Evolutionary conservation across 1,140 invertebrate genomes (phyloP), one percentile per base, ranked within the genome.

Genomic region (Caenorhabditis inopinata): DNA sequence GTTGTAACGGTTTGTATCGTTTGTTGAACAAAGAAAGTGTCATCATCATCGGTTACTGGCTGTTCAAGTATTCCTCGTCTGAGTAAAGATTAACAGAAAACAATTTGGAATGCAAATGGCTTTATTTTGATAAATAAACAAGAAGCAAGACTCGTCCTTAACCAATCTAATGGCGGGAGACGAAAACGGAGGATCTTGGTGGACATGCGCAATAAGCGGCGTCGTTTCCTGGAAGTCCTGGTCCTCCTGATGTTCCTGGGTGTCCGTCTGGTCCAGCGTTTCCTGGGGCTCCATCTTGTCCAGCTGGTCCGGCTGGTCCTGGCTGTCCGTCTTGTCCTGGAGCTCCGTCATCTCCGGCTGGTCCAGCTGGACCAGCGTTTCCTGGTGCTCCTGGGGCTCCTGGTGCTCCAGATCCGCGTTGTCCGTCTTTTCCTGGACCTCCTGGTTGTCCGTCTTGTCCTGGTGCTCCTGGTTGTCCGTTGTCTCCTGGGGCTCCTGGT

Each of bases 151-250:
- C 32, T 68, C 21, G 32, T 58, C 51, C 32, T 58, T 2, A 58
- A 32, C 51, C 51, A n/a, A 58, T 58, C 32, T 68, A 68, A 68
- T 68, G 58, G 35, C 78, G 62, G 45, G 68, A 74, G 78, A 80
- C 78, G 68, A 80, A 80, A 46, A 80, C 80, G 38, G 80, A 42
- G 27, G 80, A 82, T 32, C 80, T 48, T 32, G 80, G 80, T 35
- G 80, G 80, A 76, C 80, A 82, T 46, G 80, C 81, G 62, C 80
- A 82, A 48, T 82, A 82, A 51, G 75, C 75, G 47, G 80, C 75
- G 68, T 82, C 80, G 62, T 74, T 79, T 29, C 81, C 81, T 51
- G 78, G 78, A 18, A 79, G 38, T 23, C 78, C 78, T 46, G 78
- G 78, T 46, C 58, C 58, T 62, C 78, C 78, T 49, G 58, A 45